Percentiles rank a stretch among this genome's conserved stretches.
Evolutionary conservation across 64 coral and sea anemone species (phyloP).

Genomic region (Stichodactyla helianthus): DNA sequence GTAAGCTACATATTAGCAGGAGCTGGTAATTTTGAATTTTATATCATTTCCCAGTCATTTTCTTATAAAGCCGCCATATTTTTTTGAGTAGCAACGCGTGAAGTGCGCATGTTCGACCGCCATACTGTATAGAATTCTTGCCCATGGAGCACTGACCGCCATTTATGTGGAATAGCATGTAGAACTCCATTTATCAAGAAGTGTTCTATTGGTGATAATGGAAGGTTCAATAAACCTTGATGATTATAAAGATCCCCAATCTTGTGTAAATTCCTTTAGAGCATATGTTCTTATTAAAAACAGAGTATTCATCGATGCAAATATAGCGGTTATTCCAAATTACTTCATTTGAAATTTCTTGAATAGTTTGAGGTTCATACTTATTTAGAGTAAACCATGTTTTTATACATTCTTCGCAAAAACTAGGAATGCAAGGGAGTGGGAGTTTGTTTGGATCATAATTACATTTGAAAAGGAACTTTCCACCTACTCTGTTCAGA

Average conservation of each 20-base stretch:
- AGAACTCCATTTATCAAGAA: neutral
- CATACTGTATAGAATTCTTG: too few relatives aligned
- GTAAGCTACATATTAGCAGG: too few relatives aligned
- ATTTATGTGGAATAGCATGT: neutral
- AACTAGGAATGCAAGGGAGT: neutral
- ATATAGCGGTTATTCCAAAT: too few relatives aligned
- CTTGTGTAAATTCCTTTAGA: slow-evolving; percentile 2
- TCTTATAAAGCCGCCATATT: too few relatives aligned
- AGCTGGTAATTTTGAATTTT: too few relatives aligned
- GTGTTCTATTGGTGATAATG: neutral
- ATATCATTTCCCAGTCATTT: too few relatives aligned
- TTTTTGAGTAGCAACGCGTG: too few relatives aligned
- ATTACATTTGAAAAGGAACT: slow-evolving; percentile 39
- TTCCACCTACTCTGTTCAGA: slow-evolving; percentile 27
- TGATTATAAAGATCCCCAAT: slow-evolving; percentile 14
- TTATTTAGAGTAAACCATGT: neutral
- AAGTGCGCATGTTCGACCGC: too few relatives aligned
- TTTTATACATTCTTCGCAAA: slow-evolving; percentile 25
- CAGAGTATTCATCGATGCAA: too few relatives aligned
- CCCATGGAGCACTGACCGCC: slow-evolving; percentile 6
- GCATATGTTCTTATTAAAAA: slow-evolving; percentile 12
- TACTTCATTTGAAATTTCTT: too few relatives aligned
- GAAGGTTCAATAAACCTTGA: neutral
- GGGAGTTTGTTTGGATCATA: slow-evolving; percentile 16
- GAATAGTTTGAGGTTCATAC: too few relatives aligned